Evolutionary conservation across 2,113 vertebrate species (phyloP).

Genomic region (Hepsetus odoe): DNA sequence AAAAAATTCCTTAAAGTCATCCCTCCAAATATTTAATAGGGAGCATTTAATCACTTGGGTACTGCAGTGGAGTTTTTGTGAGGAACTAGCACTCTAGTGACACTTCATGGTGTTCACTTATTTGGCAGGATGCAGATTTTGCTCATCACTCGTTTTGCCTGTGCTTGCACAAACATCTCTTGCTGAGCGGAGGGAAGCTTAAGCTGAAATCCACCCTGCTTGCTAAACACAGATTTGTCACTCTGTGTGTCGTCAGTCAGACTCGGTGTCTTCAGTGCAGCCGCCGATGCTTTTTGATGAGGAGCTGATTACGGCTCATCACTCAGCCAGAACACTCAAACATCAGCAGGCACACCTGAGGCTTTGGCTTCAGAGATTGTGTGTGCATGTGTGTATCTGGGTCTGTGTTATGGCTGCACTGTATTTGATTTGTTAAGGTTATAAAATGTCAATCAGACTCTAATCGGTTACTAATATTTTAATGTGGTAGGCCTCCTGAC

Average conservation of each 20-base stretch:
- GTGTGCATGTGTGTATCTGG: constrained; percentile 64
- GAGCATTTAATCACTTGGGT: neutral
- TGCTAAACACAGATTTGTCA: constrained; percentile 68
- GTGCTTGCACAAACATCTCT: constrained; percentile 57
- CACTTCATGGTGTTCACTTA: neutral
- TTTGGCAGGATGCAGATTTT: constrained; percentile 32
- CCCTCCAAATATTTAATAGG: neutral
- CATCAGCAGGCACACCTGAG: constrained; percentile 65
- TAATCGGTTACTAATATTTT: too few species aligned
- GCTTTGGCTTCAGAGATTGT: neutral
- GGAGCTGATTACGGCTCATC: constrained; percentile 72
- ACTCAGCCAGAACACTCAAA: constrained; percentile 63
- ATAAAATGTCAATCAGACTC: too few species aligned
- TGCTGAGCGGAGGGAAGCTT: constrained; percentile 15
- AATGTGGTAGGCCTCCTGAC: too few species aligned
- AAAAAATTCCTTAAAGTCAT: too few species aligned
- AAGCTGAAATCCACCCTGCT: constrained; percentile 65
- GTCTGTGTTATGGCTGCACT: constrained; percentile 12
- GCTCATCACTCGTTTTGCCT: constrained; percentile 32
- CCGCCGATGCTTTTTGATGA: constrained; percentile 62
- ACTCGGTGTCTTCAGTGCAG: constrained; percentile 55
- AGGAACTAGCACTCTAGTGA: neutral
- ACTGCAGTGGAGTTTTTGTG: neutral
- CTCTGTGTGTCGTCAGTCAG: constrained; percentile 27
- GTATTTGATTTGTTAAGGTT: neutral